These are phyloP conservation scores for Tachysurus vachellii DNA, from an alignment of 2,113 vertebrate genomes.

Conservation along the genomic window DNA sequence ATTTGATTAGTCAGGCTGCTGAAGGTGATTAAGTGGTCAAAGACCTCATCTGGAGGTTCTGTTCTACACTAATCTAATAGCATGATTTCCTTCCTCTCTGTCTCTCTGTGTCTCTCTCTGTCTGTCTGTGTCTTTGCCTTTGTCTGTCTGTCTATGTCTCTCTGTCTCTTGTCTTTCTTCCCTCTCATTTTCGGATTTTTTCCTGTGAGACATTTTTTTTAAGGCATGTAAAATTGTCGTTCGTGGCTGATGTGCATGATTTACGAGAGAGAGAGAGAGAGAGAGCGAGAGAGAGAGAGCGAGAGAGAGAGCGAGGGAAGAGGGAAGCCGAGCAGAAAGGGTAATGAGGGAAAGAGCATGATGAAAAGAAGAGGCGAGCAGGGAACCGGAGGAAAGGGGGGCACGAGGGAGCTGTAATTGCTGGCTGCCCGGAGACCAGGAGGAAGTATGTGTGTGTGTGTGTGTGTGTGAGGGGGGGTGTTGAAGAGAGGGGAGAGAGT, in stretches of 20 bases:
- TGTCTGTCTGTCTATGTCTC: background rate
- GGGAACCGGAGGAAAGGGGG: conserved; percentile 21
- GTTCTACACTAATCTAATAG: conserved; percentile 5
- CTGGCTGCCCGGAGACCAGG: conserved; percentile 31
- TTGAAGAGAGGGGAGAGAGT: background rate
- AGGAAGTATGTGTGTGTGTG: conserved; percentile 3
- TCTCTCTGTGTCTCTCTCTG: background rate
- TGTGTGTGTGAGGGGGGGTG: background rate
- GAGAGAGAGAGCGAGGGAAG: background rate
- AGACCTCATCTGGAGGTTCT: conserved; percentile 12
- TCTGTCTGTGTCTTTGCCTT: background rate
- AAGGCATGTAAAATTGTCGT: conserved; percentile 38
- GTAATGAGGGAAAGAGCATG: conserved; percentile 34
- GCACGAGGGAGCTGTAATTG: conserved; percentile 44
- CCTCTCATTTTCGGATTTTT: background rate
- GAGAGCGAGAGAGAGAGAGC: background rate
- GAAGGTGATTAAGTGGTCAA: conserved; percentile 21
- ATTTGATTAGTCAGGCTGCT: background rate
- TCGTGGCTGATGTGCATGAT: conserved; percentile 54
- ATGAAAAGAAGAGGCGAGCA: conserved; percentile 29
- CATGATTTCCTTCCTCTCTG: conserved; percentile 29
- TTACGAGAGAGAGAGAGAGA: conserved; percentile 9
- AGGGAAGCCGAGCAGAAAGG: conserved; percentile 21
- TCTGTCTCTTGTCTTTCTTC: background rate
- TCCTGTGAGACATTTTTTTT: conserved; percentile 30